Evolutionary conservation across 2,113 vertebrate genomes (phyloP).

Genomic region (Jaculus jaculus): DNA sequence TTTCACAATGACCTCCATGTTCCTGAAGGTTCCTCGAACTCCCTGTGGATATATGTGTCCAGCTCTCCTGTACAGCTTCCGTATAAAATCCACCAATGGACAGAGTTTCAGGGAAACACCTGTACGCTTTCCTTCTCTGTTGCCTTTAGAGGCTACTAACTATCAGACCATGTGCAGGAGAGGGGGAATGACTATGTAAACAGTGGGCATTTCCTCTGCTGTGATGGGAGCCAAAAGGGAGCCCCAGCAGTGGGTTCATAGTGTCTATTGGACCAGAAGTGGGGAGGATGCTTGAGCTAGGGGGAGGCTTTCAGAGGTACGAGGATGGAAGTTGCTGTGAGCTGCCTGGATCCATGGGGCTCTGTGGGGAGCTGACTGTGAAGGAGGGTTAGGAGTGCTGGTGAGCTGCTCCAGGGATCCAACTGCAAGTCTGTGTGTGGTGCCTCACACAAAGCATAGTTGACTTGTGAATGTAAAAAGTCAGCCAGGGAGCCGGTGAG

Average conservation of each 20-base stretch:
- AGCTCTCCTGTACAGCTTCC: background rate
- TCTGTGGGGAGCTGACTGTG: background rate
- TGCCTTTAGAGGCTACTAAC: background rate
- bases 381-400: background rate
- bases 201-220: accelerated
- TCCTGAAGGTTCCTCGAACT: background rate
- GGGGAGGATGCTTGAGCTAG: background rate
- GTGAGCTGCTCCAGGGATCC: background rate
- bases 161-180: no score
- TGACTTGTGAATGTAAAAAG: accelerated
- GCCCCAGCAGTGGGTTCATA: no score
- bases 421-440: no score
- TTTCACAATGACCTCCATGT: background rate
- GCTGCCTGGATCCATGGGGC: background rate
- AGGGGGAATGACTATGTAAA: no score
- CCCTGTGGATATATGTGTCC: background rate
- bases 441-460: background rate
- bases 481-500: accelerated
- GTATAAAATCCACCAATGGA: background rate
- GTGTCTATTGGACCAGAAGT: background rate
- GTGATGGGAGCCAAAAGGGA: background rate
- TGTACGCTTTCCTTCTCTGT: accelerated
- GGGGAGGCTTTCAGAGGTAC: background rate
- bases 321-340: accelerated
- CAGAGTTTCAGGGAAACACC: background rate